phyloP scores from a whole-genome alignment of 2,113 vertebrate genomes.

The Mirounga angustirostris region DNA sequence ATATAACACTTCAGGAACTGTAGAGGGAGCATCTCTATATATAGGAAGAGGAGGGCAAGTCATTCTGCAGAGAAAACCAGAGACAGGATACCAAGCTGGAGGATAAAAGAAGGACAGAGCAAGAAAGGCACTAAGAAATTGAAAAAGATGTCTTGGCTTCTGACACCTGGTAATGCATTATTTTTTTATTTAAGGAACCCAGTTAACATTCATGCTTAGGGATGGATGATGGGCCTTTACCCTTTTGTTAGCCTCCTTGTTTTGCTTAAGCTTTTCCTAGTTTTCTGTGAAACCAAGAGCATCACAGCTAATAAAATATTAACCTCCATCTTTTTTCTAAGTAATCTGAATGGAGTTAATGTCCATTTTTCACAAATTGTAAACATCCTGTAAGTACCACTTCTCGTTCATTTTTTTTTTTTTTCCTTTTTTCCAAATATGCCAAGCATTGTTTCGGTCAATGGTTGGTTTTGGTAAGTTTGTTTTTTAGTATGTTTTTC shows the following conservation, averaged over 20 bases:
- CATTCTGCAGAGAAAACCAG: not conserved
- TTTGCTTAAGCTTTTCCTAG: not conserved
- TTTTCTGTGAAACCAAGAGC: not conserved
- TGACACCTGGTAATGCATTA: not conserved
- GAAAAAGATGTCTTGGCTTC: not conserved
- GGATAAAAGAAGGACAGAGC: not conserved
- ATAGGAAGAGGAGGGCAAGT: not conserved
- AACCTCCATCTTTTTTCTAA: not conserved
- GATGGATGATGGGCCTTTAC: too few species aligned
- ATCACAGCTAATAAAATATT: not conserved
- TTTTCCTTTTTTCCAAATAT: not conserved
- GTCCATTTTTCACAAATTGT: not conserved
- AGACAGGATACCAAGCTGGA: not conserved
- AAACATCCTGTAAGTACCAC: not conserved
- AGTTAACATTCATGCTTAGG: not conserved
- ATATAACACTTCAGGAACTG: not conserved
- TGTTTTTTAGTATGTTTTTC: not conserved
- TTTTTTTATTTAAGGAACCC: not conserved
- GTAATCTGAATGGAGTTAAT: not conserved
- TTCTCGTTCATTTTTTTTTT: not conserved
- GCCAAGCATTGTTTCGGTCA: not conserved
- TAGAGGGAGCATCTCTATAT: not conserved
- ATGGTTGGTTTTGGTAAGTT: not conserved
- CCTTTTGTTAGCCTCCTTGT: not conserved
- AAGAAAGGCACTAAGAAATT: not conserved